Conservation (phyloP, 2,113 vertebrate genomes). For the Petaurus breviceps region DNA sequence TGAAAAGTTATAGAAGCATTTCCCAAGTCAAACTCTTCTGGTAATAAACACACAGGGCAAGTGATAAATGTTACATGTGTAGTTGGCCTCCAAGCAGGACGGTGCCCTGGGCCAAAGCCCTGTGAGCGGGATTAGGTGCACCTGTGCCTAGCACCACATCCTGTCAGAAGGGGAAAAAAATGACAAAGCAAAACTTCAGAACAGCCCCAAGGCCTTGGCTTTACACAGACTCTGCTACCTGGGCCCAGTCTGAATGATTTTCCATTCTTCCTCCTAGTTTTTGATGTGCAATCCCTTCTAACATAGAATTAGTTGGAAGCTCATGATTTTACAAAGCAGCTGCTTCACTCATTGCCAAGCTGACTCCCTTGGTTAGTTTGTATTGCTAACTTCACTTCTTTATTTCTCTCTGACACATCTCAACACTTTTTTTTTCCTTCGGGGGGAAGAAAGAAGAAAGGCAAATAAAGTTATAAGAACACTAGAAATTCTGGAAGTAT, state of each 20-base stretch:
- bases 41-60: conserved; percentile 31
- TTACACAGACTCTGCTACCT: not conserved
- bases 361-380: not conserved
- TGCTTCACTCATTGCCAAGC: not conserved
- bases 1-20: conserved; percentile 40
- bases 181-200: conserved; percentile 36
- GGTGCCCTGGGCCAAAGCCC: not conserved
- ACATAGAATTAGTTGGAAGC: not conserved
- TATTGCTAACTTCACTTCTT: not conserved
- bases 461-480: not conserved
- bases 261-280: not conserved
- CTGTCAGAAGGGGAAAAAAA: conserved; percentile 15
- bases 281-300: not conserved
- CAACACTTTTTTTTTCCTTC: not conserved
- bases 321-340: not conserved
- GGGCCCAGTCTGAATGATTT: not conserved
- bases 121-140: not conserved
- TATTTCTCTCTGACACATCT: not conserved
- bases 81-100: conserved; percentile 12
- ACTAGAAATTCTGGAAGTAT: not conserved
- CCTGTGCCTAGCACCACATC: conserved; percentile 8
- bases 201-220: not conserved
- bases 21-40: conserved; percentile 22
- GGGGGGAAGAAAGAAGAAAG: not conserved
- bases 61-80: conserved; percentile 31